Conservation (phyloP, 2,888 invertebrate genomes). For the Coenonympha arcania region DNA sequence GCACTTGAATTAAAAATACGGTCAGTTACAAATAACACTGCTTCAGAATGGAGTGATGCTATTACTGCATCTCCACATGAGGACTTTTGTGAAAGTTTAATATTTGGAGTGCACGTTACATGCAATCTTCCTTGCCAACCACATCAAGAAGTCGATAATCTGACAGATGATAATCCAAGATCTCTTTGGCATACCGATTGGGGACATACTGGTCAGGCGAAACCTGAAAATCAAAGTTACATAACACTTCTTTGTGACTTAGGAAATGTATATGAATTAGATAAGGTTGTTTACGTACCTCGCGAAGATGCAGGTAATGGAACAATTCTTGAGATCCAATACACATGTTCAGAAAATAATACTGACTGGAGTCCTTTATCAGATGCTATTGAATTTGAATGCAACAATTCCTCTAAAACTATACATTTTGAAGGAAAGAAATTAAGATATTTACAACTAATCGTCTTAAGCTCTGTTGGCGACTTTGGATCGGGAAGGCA, state of each 20-base stretch:
- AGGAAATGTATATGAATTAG: constrained; percentile 33
- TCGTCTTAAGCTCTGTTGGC: constrained; percentile 44
- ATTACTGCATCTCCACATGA: constrained; percentile 39
- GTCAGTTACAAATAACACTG: constrained; percentile 37
- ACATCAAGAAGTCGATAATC: constrained; percentile 31
- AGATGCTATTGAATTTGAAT: constrained; percentile 36
- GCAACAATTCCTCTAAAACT: constrained; percentile 40
- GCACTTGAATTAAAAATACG: constrained; percentile 52
- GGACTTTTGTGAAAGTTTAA: constrained; percentile 38
- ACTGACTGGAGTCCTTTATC: constrained; percentile 42
- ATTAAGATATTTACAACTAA: constrained; percentile 46
- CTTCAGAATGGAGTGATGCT: constrained; percentile 56
- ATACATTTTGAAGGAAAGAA: constrained; percentile 36
- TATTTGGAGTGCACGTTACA: constrained; percentile 31
- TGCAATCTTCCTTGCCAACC: constrained; percentile 37
- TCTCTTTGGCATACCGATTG: constrained; percentile 37
- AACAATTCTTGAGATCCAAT: constrained; percentile 46
- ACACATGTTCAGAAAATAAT: constrained; percentile 43
- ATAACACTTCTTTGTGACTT: constrained; percentile 35
- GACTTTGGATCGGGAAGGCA: constrained; percentile 54
- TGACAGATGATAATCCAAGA: constrained; percentile 26
- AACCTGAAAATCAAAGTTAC: constrained; percentile 20
- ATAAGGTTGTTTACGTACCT: constrained; percentile 51
- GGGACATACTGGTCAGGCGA: constrained; percentile 25
- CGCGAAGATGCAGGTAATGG: constrained; percentile 54